Evolutionary conservation across 2,113 vertebrate species (phyloP).

Genomic region (Dromiciops gliroides): DNA sequence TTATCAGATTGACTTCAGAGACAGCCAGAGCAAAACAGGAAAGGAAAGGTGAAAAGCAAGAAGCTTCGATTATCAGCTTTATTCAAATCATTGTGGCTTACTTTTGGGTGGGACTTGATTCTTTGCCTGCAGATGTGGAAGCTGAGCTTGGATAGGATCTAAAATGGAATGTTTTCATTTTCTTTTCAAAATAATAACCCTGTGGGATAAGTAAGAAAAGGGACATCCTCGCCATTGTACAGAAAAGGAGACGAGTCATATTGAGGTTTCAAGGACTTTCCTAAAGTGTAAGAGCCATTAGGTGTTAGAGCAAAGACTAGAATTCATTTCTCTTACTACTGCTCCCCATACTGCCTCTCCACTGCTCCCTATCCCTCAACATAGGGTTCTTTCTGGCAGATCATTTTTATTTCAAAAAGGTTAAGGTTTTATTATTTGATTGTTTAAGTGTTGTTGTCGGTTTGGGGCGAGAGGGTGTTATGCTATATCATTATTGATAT

Average conservation of each 20-base stretch:
- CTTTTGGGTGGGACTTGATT: constrained; percentile 34
- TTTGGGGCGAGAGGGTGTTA: too few species aligned
- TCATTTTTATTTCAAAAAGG: too few species aligned
- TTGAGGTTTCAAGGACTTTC: constrained; percentile 46
- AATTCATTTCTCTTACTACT: neutral
- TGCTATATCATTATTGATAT: too few species aligned
- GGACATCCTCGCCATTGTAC: constrained; percentile 52
- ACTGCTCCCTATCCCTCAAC: too few species aligned
- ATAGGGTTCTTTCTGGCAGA: too few species aligned
- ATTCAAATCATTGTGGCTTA: constrained; percentile 62
- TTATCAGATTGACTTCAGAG: constrained; percentile 39
- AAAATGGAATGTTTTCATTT: neutral
- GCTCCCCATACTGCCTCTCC: neutral
- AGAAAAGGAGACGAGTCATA: constrained; percentile 46
- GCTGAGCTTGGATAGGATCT: constrained; percentile 23
- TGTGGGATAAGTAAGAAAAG: constrained; percentile 6
- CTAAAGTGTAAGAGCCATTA: constrained; percentile 4
- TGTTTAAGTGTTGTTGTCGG: too few species aligned
- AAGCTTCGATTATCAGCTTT: constrained; percentile 4
- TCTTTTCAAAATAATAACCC: constrained; percentile 32
- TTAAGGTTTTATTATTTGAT: too few species aligned
- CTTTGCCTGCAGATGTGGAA: neutral
- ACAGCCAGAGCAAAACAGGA: constrained; percentile 1
- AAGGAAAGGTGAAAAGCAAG: constrained; percentile 31
- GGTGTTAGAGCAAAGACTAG: neutral